These are phyloP conservation scores for Crypturellus undulatus DNA, from an alignment of 2,113 vertebrate species.

Conservation along the genomic window DNA sequence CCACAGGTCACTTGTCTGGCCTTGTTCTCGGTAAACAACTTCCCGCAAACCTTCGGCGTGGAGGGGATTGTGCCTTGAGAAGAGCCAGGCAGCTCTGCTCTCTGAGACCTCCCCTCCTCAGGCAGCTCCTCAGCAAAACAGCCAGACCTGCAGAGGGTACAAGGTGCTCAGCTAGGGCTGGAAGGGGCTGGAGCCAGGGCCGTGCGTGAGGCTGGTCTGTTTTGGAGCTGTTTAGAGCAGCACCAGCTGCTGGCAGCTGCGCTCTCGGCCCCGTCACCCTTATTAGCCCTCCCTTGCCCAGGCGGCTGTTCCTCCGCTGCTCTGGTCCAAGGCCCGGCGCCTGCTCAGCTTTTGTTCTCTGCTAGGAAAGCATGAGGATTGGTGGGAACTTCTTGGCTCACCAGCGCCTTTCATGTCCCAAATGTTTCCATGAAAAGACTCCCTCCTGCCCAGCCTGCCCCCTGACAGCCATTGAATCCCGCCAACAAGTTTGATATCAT, in stretches of 20 bases:
- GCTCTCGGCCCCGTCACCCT: neutral
- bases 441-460: conserved; percentile 30
- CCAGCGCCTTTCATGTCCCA: conserved; percentile 60
- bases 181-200: neutral
- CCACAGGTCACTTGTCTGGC: neutral
- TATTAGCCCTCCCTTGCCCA: neutral
- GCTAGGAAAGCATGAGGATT: neutral
- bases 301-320: neutral
- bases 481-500: conserved; percentile 74
- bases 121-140: neutral
- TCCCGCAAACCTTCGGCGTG: neutral
- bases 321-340: neutral
- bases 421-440: conserved; percentile 66
- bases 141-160: neutral
- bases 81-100: neutral
- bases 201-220: neutral
- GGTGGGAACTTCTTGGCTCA: conserved; percentile 48
- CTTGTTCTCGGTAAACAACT: neutral
- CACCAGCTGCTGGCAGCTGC: conserved; percentile 35
- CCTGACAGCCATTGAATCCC: conserved; percentile 52
- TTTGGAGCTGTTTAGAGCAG: neutral
- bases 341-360: conserved; percentile 39
- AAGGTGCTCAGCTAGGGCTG: accelerated
- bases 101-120: neutral
- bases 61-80: neutral